phyloP scores from a whole-genome alignment of 37 sponge, comb jelly and placozoan species.

The Bolinopsis microptera region DNA sequence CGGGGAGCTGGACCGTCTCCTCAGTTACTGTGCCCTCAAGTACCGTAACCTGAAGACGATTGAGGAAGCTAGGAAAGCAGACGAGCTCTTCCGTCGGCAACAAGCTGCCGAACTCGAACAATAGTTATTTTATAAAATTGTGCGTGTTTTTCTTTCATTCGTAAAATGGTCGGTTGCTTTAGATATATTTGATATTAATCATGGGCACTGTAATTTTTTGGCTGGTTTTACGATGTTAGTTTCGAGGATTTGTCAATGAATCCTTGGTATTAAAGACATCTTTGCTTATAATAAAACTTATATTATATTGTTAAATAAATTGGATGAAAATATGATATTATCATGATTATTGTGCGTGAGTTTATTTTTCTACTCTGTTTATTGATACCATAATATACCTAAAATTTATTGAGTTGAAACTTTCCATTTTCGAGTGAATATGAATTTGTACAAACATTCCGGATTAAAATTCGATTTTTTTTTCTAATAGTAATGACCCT shows the following conservation, averaged over 20 bases:
- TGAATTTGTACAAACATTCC: not conserved
- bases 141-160: not conserved
- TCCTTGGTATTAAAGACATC: too few relatives aligned
- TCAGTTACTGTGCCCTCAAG: conserved; percentile 65
- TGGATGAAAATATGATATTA: not conserved
- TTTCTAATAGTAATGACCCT: too few relatives aligned
- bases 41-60: conserved; percentile 51
- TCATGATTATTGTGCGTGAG: not conserved
- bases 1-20: conserved; percentile 51
- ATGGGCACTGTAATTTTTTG: not conserved
- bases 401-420: not conserved
- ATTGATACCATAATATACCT: not conserved
- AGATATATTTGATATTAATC: not conserved
- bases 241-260: too few relatives aligned
- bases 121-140: not conserved
- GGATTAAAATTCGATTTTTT: not conserved
- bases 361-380: not conserved
- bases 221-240: not conserved
- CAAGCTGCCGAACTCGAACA: not conserved
- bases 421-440: not conserved
- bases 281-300: too few relatives aligned
- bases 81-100: not conserved
- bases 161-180: not conserved
- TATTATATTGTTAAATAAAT: not conserved
- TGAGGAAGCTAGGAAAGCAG: conserved; percentile 62